Base-by-base conservation (phyloP, 2,113 vertebrate genomes). In the Ellobius talpinus region DNA sequence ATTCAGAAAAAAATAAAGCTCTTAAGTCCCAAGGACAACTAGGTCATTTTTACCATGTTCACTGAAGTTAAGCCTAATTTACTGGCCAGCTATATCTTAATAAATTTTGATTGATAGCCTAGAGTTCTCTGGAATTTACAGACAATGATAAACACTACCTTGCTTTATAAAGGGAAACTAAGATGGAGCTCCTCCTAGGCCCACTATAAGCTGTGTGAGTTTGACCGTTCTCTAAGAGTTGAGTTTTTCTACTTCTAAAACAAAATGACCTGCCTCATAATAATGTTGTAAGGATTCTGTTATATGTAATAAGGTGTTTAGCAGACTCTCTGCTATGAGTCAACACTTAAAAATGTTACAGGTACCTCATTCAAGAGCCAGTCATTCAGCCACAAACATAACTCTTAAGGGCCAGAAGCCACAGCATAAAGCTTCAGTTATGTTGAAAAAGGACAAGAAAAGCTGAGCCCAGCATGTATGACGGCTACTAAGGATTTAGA, bases 341-440 rank as follows among this genome's bases (percentile, higher is more conserved):
- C 65, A 72, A 26, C 47, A 52, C 77, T 94, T 74, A 72, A 39
- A 95, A 86, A 16, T 45, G 24, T 66, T 45, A 72, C n/a, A 13
- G 10, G 29, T 52, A 0, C 6, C 2, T 89, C 77, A 58, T 68
- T 86, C 31, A 23, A 21, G 52, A 90, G 13, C 78, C 26, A 79
- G 42, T 23, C 47, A 29, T 9, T 58, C 85, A 96, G 47, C 33
- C 70, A 85, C 70, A 74, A 65, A 96, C 33, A 91, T 72, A 93
- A 63, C 24, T 63, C 55, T 61, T 33, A 12, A 61, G 52, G 55
- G 21, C 33, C 61, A 65, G 45, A 90, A 50, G n/a, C 36, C 31
- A 85, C 68, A 81, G 29, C 3, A 72, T 91, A 87, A 31, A 90
- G 81, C 70, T 76, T 58, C 78, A 36, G 21, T 73, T 29, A 63